Base-by-base conservation (phyloP, 2,113 vertebrate genomes). In the Pomatorhinus ruficollis region DNA sequence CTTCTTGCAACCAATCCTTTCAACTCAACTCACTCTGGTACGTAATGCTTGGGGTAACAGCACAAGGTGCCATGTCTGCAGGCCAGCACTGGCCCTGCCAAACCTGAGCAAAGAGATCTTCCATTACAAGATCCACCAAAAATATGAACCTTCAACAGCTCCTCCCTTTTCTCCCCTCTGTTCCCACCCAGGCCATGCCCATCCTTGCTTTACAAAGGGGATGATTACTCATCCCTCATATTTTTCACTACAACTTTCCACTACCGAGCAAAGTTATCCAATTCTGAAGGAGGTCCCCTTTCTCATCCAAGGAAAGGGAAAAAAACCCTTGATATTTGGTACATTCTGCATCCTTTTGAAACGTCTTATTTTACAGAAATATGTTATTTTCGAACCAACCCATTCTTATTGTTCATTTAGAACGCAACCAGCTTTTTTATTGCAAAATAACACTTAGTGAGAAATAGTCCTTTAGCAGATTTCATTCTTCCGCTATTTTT, bases 361-460 rank as follows among this genome's bases (percentile, higher is more conserved):
- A 37, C 61, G 79, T 88, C 82, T 44, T 61, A 78, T 53, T 85
- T 74, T 65, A 74, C 17, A 87, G 35, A 94, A 96, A 63, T 88
- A 81, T 19, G 42, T 87, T 63, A 79, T 94, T 92, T 83, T 79
- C 68, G 10, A 89, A 76, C 49, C 69, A 85, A 63, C 56, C 88
- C 95, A 87, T 92, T 88, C 84, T 93, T 95, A 45, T 25, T 95
- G 95, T 96, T 97, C 91, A 69, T 91, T 74, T 71, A 94, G 77
- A 45, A 90, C 9, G 87, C 60, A 66, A 52, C 79, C 85, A 63
- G 91, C 87, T 64, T 93, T 93, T 96, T 69, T 75, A 63, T 97
- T 76, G 91, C 64, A 95, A 97, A 97, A 95, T 87, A 87, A 83
- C 76, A 94, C 66, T 79, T 89, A 87, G 76, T 90, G 78, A 95